Base-by-base conservation (phyloP, 1,140 invertebrate species). In the Drosophila baimaii region DNA sequence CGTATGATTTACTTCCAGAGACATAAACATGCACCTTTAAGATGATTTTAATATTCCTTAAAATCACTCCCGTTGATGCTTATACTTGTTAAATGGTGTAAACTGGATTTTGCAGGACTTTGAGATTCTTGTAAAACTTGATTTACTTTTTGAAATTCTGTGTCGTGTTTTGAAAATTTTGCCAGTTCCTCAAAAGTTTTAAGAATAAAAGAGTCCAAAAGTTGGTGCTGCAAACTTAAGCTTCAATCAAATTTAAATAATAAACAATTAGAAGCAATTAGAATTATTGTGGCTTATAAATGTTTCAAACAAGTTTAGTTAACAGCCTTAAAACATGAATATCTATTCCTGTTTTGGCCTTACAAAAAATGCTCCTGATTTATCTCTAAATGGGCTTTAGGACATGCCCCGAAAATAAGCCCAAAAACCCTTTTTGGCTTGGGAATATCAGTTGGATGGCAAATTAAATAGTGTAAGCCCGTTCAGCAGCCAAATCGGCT, bases 401-500 rank as follows among this genome's bases (percentile, higher is more conserved):
- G 8, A 10, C 19, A 21, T 12, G 4, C 8, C 25, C 17, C 19
- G 49, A 7, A 52, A 19, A 31, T 19, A 21, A 10, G 7, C 43
- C 49, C 12, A 2, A 19, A 47, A 25, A 19, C 33, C 61, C 17
- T 41, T 39, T 23, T 41, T 39, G 4, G 3, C 61, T 52, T 12
- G 35, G 10, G 5, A 39, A 39, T 21, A 39, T 21, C 13, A 31
- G 33, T 66, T 17, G 23, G 33, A 51, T 68, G 65, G 19, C 44
- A 41, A 66, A 52, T 66, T 49, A 55, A 71, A 71, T 70, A 39
- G 31, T 49, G 51, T 71, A 71, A 71, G 65, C 65, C 51, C 13
- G 37, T 71, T 71, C 25, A 58, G 43, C 41, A 23, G 33, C 43
- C 43, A 71, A 71, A 71, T 71, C 69, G 51, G 69, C 69, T 71